Evolutionary conservation across 1,140 invertebrate genomes (phyloP).

Genomic region (Lepidurus couesii): DNA sequence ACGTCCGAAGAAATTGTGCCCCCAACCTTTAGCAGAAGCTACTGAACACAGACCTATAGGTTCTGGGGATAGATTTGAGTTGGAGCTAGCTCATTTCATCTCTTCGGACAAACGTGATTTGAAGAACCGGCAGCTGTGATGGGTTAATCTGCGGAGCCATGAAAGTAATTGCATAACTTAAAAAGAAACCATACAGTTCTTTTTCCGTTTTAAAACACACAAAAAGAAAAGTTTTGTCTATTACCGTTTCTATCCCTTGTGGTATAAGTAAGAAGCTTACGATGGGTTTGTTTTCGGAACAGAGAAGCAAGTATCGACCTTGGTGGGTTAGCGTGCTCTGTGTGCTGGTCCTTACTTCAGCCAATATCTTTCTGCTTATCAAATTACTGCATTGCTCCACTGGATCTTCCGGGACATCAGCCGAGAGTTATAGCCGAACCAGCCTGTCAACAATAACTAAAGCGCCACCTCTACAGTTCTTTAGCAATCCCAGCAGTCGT

Average conservation of each 20-base stretch:
- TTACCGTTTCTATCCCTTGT: slow-evolving; percentile 14
- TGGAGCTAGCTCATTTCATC: background rate
- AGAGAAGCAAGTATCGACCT: slow-evolving; percentile 23
- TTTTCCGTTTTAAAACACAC: background rate
- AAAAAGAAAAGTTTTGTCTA: background rate
- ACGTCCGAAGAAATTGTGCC: background rate
- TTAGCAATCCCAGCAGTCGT: background rate
- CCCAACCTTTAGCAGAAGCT: background rate
- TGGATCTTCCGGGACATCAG: background rate
- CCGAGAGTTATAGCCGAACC: background rate
- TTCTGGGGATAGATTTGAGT: background rate
- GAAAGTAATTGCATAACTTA: background rate
- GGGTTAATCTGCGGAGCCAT: background rate
- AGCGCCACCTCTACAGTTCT: background rate
- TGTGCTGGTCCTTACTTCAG: slow-evolving; percentile 26
- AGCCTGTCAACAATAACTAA: background rate
- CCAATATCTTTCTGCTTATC: slow-evolving; percentile 47
- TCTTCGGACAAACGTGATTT: background rate
- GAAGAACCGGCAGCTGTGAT: background rate
- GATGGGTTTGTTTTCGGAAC: slow-evolving; percentile 12
- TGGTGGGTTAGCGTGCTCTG: slow-evolving; percentile 23
- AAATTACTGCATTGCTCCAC: slow-evolving; percentile 53
- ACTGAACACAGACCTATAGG: background rate
- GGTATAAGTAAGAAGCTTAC: background rate
- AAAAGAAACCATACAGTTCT: too few species aligned